Evolutionary conservation across 2,113 vertebrate species (phyloP), one percentile per base, ranked within the genome.

Genomic region (Ceuthmochares aereus): DNA sequence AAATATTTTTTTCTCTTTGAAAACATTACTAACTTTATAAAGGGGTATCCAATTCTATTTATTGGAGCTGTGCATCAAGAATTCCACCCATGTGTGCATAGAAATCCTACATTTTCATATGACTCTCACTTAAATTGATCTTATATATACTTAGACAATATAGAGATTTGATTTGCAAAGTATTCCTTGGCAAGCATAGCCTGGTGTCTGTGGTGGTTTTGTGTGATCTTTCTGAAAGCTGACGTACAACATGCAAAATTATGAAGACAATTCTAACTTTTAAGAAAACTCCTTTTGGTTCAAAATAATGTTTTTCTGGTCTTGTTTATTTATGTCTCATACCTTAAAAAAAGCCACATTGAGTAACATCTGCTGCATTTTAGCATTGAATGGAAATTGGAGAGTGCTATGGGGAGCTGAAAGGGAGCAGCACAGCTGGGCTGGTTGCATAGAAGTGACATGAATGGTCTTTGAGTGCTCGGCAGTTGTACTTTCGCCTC

Each of bases 51-150:
- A 37, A 0, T 70, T 91, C 21, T 4, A 1, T 55, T 32, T 72
- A 43, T 7, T 88, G 26, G 54, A 84, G 45, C 59, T 42, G 34
- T 0, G 0, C 37, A 70, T 77, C 5, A 37, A 37, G 17, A 74
- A 63, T 74, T 70, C 49, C 19, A 75, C n/a, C 42, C 12, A 6
- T 5, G 18, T 32, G 54, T 73, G n/a, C 76, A 25, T 6, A 83
- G 75, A 60, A 76, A 62, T 56, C 1, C 12, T 36, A 8, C 2
- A 29, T 67, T 91, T 91, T 56, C 29, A 29, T 45, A 73, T n/a
- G 74, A 7, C 14, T 52, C 9, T 30, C 4, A 8, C 32, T 84
- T 49, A 26, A 32, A 29, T 32, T 81, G 64, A 5, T 45, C 82
- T 87, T 62, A 40, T 45, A n/a, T 37, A 14, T 86, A 45, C 17